Base-by-base conservation (phyloP, 2,888 invertebrate genomes). In the Notodonta ziczac region DNA sequence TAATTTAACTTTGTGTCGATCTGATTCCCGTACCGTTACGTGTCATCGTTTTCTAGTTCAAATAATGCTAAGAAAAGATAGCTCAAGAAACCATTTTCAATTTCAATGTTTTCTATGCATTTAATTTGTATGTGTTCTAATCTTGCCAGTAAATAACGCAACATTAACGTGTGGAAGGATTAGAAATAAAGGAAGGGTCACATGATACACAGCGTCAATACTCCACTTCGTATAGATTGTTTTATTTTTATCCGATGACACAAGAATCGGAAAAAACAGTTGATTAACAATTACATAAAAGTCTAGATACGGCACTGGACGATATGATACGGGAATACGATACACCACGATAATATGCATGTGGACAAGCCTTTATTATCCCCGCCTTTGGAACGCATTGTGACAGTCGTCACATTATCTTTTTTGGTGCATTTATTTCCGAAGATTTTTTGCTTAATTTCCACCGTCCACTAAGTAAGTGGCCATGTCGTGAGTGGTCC, bases 401-500 rank as follows among this genome's bases (percentile, higher is more conserved):
- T 75, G 77, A 73, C 75, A 78, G 75, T 79, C 69, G 74, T 73
- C 72, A 77, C 72, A 82, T 81, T 82, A 78, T 74, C 69, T 80
- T 81, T 82, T 83, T 83, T 79, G 65, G 62, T 69, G 70, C 67
- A 77, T 73, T 83, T 76, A 82, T 81, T 83, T 81, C 74, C 70
- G 71, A 73, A 74, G 75, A 76, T 84, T 83, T 90, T 91, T 90
- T 90, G 84, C 81, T 80, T 83, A 68, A 81, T 85, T 84, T 83
- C 74, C 78, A 80, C 77, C 83, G 78, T 81, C 78, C 75, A 81
- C 82, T 85, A 80, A 83, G 80, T 85, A 80, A 83, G 80, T 83
- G 82, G 77, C 78, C 63, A 74, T 82, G 85, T 90, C 89, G 91
- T 91, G 91, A 90, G 87, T 85, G 83, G 69, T 75, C 80, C 86